Base-by-base conservation (phyloP, 2,797 vertebrate species). In the Halcyon smyrnensis region DNA sequence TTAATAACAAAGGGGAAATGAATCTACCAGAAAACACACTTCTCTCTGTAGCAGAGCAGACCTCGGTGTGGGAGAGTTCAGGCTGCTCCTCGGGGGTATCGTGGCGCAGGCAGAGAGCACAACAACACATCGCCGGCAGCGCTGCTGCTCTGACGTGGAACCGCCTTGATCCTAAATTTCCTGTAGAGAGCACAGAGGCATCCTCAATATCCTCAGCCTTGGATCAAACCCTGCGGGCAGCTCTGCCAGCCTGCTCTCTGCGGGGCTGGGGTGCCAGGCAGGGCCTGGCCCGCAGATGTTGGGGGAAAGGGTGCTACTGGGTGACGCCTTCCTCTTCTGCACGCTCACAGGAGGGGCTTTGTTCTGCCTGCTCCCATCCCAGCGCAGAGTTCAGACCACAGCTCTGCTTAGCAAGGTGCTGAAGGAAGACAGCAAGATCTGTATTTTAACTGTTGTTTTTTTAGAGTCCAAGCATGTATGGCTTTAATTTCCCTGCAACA, bases 1-100 rank as follows among this genome's bases (percentile, higher is more conserved):
- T 76, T 34, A 94, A 94, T 87, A 95, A 62, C n/a, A 17, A 34
- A 57, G 74, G 60, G 90, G 87, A 96, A 93, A 90, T 94, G 79
- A 93, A 87, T 59, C 50, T 7, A 15, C 25, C 63, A 56, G 83
- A 11, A 23, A 32, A 34, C 23, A 27, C 6, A 2, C 32, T 45
- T 23, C 18, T 34, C 56, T 46, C 36, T 13, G 17, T 1, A 56
- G 62, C 46, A 34, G 30, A 39, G 3, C 81, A 60, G 41, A 39
- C 9, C 15, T 41, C 10, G 3, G 3, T 3, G 13, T 30, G 13
- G 8, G 37, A 4, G 1, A 37, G 48, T 9, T 69, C 71, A 53
- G 76, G 69, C 76, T 57, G 80, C 4, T 24, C 65, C 87, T 34
- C 36, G 0, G 9, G 78, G 36, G 5, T 36, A 60, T 32, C 54